A percentile compares a stretch with the other conserved stretches of the same genome.
These are phyloP conservation scores for Adelges cooleyi DNA, from an alignment of 1,140 invertebrate species.

Conservation along the genomic window DNA sequence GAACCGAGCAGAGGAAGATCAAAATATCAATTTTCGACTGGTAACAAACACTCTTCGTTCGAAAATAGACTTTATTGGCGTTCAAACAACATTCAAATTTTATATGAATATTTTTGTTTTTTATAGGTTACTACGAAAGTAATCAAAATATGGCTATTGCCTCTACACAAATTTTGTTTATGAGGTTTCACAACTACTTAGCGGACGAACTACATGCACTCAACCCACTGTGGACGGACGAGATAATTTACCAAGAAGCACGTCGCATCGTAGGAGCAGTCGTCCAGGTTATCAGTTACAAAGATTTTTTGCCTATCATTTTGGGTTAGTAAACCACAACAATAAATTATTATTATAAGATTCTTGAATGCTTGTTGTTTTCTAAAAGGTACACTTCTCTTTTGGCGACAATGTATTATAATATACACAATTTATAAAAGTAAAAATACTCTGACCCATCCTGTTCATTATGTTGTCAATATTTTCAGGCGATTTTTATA, in stretches of 20 bases:
- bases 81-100: no score
- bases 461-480: background rate
- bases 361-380: no score
- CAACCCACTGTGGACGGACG: conserved; percentile 32
- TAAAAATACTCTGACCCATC: no score
- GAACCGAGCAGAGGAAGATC: no score
- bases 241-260: conserved; percentile 33
- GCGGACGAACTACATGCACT: conserved; percentile 30
- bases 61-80: no score
- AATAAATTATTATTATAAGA: no score
- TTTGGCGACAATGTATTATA: no score
- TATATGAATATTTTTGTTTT: background rate
- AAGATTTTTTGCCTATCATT: conserved; percentile 52
- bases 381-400: no score
- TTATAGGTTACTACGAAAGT: conserved; percentile 13
- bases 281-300: conserved; percentile 52
- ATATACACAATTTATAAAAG: no score
- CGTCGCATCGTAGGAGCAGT: conserved; percentile 40
- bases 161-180: conserved; percentile 23
- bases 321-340: conserved; percentile 45
- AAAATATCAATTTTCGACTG: no score
- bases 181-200: conserved; percentile 35
- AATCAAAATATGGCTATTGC: conserved; percentile 30
- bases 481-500: background rate
- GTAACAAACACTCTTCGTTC: no score